Percentiles rank a stretch among this genome's conserved stretches.
These are phyloP conservation scores for Lutraria rhynchaena DNA, from an alignment of 1,140 invertebrate species.

Conservation along the genomic window DNA sequence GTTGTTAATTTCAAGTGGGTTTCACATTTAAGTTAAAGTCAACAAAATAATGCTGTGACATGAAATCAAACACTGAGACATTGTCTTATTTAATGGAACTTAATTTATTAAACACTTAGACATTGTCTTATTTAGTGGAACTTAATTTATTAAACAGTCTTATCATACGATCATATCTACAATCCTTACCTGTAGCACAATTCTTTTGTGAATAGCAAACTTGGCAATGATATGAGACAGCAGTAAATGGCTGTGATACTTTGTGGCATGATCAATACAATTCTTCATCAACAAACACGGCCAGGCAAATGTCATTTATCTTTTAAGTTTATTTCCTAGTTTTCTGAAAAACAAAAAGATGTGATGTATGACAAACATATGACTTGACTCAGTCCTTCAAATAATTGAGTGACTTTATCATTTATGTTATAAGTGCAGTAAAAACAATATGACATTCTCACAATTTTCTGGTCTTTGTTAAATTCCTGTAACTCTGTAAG, in stretches of 20 bases:
- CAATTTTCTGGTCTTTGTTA: background rate
- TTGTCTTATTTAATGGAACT: too few species aligned
- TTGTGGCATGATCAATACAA: conserved; percentile 97
- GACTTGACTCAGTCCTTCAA: background rate
- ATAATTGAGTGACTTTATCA: background rate
- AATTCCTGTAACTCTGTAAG: too few species aligned
- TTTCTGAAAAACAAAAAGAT: conserved; percentile 75
- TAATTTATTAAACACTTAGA: too few species aligned
- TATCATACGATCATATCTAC: too few species aligned
- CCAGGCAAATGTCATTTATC: conserved; percentile 99
- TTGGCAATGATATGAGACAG: conserved; percentile 98
- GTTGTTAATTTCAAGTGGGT: too few species aligned
- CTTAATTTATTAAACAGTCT: too few species aligned
- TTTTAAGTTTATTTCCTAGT: conserved; percentile 94
- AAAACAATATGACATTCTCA: background rate
- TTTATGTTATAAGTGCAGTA: background rate
- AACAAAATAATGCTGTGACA: too few species aligned
- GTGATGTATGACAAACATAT: too few species aligned
- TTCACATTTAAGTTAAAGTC: too few species aligned
- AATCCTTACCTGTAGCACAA: conserved; percentile 94
- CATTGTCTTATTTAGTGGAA: too few species aligned
- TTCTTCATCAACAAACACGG: conserved; percentile 96
- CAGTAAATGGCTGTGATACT: conserved; percentile 98
- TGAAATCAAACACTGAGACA: too few species aligned
- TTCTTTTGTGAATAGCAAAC: conserved; percentile 98